A percentile compares a stretch with the other conserved stretches of the same genome.
Conservation (phyloP, 2,888 invertebrate genomes). For the Antheraea yamamai region DNA sequence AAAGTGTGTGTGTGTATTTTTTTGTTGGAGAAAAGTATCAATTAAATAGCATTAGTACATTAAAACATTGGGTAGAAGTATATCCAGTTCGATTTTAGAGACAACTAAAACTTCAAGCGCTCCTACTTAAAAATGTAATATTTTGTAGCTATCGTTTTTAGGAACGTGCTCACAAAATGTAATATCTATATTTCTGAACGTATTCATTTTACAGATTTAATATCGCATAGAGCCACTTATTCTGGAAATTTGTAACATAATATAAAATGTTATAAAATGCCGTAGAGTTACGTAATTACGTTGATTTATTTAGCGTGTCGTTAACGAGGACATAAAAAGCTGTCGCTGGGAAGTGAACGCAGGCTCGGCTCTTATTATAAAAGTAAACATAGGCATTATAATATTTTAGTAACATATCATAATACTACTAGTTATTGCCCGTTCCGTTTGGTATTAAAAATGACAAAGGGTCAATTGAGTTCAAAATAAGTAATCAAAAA, state of each 20-base stretch:
- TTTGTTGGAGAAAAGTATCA: not conserved
- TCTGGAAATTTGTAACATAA: constrained; percentile 5
- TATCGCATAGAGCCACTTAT: not conserved
- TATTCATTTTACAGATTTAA: not conserved
- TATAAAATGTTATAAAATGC: not conserved
- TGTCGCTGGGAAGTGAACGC: not conserved
- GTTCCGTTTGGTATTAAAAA: too few relatives aligned
- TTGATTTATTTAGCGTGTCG: constrained; percentile 6
- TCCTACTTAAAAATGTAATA: not conserved
- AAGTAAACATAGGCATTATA: not conserved
- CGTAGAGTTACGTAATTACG: not conserved
- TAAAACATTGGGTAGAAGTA: too few relatives aligned
- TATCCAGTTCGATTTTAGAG: not conserved
- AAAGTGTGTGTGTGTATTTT: not conserved
- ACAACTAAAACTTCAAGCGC: not conserved
- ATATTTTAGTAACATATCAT: too few relatives aligned
- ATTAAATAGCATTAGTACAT: too few relatives aligned
- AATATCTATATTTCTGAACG: not conserved
- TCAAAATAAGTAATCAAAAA: too few relatives aligned
- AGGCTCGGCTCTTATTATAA: not conserved
- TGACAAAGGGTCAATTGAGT: too few relatives aligned
- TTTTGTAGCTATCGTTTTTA: not conserved
- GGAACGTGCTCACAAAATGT: not conserved
- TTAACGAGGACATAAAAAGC: not conserved
- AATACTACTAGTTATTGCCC: too few relatives aligned